Conservation (phyloP, 2,888 invertebrate genomes). For the Brachylomia viminalis region DNA sequence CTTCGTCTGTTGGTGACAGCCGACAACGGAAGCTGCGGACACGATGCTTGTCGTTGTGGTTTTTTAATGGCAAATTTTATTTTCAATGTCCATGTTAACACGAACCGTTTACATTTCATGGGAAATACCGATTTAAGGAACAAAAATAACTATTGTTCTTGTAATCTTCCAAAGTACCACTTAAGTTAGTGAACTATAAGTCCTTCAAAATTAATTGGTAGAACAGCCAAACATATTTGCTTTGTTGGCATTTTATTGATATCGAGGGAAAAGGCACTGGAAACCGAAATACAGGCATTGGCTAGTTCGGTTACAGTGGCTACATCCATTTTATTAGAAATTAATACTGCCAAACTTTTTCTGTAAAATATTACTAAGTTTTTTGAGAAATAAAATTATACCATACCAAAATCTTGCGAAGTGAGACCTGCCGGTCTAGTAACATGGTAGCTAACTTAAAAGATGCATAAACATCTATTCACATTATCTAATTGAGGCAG, state of each 20-base stretch:
- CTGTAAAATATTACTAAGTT: too few relatives aligned
- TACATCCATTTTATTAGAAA: too few relatives aligned
- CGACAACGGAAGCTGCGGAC: constrained; percentile 41
- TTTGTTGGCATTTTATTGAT: too few relatives aligned
- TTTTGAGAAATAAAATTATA: too few relatives aligned
- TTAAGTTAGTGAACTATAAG: too few relatives aligned
- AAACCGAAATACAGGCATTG: too few relatives aligned
- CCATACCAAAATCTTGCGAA: neutral
- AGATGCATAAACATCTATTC: neutral
- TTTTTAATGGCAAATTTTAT: constrained; percentile 1
- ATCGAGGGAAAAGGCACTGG: too few relatives aligned
- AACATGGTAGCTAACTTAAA: neutral
- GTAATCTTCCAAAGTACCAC: neutral
- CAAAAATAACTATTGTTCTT: neutral
- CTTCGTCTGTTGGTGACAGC: constrained; percentile 27
- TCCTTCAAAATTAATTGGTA: too few relatives aligned
- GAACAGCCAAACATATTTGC: too few relatives aligned
- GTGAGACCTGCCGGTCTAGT: neutral
- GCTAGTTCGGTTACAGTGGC: too few relatives aligned
- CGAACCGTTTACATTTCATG: neutral
- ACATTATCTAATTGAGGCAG: neutral
- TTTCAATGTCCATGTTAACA: constrained; percentile 6
- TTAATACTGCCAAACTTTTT: too few relatives aligned
- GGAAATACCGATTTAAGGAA: neutral
- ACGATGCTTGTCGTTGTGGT: constrained; percentile 30